Conservation (phyloP, 2,113 vertebrate genomes). For the Dipodomys ordii region DNA sequence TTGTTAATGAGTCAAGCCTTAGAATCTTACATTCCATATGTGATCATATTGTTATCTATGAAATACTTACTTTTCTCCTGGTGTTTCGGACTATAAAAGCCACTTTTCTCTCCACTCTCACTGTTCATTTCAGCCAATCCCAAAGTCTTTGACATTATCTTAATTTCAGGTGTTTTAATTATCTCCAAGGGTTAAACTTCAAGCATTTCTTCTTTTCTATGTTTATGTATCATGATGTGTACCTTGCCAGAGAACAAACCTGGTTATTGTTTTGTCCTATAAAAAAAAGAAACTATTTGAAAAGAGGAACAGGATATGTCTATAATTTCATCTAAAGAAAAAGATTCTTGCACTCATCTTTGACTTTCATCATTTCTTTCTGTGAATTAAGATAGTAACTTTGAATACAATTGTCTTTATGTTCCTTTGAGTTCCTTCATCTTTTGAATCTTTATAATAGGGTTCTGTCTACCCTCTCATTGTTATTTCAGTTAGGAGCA, state of each 20-base stretch:
- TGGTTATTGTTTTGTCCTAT: neutral
- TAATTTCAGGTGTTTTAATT: neutral
- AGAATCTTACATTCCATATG: neutral
- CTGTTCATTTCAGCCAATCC: neutral
- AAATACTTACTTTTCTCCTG: neutral
- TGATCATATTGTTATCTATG: neutral
- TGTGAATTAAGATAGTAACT: neutral
- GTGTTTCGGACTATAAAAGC: neutral
- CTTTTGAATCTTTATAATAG: neutral
- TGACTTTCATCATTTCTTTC: neutral
- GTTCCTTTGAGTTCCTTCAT: neutral
- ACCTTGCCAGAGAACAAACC: neutral
- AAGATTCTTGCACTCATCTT: neutral
- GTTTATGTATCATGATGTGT: neutral
- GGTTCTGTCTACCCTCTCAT: neutral
- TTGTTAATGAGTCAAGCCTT: neutral
- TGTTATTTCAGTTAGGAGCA: neutral
- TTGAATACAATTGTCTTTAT: neutral
- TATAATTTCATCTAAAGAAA: slow-evolving; percentile 5
- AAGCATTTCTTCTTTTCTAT: neutral
- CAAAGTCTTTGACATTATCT: neutral
- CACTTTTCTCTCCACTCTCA: neutral
- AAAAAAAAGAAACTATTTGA: neutral
- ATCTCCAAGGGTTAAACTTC: neutral
- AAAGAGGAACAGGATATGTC: neutral